Percentiles rank a stretch among this genome's conserved stretches.
phyloP scores from a whole-genome alignment of 2,113 vertebrate species.

The Sorex fumeus region DNA sequence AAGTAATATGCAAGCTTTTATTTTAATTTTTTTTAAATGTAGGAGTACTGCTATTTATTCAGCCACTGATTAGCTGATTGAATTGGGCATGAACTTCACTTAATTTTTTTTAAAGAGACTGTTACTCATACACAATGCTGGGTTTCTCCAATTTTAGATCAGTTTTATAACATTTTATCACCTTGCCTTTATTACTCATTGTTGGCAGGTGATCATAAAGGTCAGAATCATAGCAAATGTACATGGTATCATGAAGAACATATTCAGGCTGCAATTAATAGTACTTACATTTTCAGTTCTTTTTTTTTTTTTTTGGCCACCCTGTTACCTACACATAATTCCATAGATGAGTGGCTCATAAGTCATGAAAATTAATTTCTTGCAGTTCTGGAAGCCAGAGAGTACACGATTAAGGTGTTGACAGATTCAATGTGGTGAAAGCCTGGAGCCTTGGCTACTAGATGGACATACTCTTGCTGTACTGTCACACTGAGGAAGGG shows the following conservation, averaged over 20 bases:
- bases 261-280: conserved; percentile 11
- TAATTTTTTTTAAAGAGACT: too few relatives aligned
- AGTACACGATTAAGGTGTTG: background rate
- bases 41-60: too few relatives aligned
- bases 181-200: conserved; percentile 16
- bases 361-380: background rate
- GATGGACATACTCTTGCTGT: background rate
- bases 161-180: background rate
- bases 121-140: too few relatives aligned
- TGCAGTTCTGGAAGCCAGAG: background rate
- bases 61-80: too few relatives aligned
- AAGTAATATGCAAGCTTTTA: background rate
- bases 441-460: background rate
- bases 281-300: background rate
- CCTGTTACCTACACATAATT: background rate
- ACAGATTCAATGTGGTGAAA: background rate
- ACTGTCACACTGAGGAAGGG: background rate
- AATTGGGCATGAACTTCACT: too few relatives aligned
- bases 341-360: background rate
- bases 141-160: too few relatives aligned
- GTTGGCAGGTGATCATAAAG: background rate
- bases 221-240: background rate
- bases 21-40: conserved; percentile 20
- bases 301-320: background rate
- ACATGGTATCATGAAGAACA: background rate